Percentiles rank a stretch among this genome's conserved stretches.
These are phyloP conservation scores for Chrysolina haemoptera DNA, from an alignment of 2,888 invertebrate genomes.

Conservation along the genomic window DNA sequence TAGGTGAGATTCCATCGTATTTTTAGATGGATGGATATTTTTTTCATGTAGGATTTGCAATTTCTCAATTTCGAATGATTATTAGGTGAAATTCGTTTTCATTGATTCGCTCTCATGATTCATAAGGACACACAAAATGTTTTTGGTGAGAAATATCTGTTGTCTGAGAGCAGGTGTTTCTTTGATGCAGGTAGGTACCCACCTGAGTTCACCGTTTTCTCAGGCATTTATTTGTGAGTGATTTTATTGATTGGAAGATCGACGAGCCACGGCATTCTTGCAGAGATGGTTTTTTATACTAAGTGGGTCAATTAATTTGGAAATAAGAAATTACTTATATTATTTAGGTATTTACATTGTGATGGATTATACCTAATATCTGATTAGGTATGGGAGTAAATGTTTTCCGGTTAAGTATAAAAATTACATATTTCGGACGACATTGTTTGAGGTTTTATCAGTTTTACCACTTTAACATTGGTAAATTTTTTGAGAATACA, in stretches of 20 bases:
- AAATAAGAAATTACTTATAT: background rate
- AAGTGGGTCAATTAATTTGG: background rate
- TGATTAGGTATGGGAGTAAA: too few relatives aligned
- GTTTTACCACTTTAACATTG: too few relatives aligned
- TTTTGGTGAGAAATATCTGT: background rate
- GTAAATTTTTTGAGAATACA: too few relatives aligned
- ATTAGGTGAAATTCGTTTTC: background rate
- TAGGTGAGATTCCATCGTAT: constrained; percentile 2
- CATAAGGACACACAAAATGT: background rate
- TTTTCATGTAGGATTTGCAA: too few relatives aligned
- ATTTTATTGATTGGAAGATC: background rate
- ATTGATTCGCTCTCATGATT: background rate
- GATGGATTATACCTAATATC: too few relatives aligned
- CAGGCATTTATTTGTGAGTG: constrained; percentile 6
- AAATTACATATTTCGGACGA: too few relatives aligned
- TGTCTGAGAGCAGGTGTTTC: constrained; percentile 10
- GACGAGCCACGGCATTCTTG: background rate
- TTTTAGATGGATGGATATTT: background rate
- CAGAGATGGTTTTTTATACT: background rate
- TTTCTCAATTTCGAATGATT: background rate
- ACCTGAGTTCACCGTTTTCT: background rate
- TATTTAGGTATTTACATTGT: too few relatives aligned
- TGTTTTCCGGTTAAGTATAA: too few relatives aligned
- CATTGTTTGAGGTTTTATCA: too few relatives aligned
- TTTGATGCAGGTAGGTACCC: background rate